phyloP scores from a whole-genome alignment of 2,888 invertebrate species.

The Diarsia dahlii region DNA sequence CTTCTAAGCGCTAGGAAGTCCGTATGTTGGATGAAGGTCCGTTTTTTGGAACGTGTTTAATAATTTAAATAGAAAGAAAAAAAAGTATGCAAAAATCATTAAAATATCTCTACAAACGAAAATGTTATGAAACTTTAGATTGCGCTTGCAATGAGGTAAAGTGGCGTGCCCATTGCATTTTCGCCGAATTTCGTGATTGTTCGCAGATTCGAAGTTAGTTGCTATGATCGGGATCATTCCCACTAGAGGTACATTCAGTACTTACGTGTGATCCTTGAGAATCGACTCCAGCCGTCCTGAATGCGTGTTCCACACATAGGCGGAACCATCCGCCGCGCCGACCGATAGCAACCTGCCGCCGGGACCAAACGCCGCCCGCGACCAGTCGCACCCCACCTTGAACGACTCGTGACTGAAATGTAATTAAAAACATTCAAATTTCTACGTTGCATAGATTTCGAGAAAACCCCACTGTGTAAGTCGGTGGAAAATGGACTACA shows the following conservation, averaged over 20 bases:
- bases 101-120: too few relatives aligned
- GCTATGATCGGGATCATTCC: too few relatives aligned
- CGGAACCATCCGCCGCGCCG: constrained; percentile 97
- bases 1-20: too few relatives aligned
- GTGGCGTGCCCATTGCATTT: too few relatives aligned
- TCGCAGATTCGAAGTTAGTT: too few relatives aligned
- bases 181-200: too few relatives aligned
- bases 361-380: constrained; percentile 97
- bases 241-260: constrained; percentile 70
- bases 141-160: too few relatives aligned
- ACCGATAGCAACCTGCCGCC: constrained; percentile 97
- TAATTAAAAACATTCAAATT: constrained; percentile 15
- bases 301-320: constrained; percentile 97
- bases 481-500: background rate
- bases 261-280: constrained; percentile 96
- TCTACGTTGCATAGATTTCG: background rate
- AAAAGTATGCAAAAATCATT: too few relatives aligned
- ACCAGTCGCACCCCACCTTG: constrained; percentile 98
- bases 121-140: too few relatives aligned
- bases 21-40: too few relatives aligned
- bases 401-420: constrained; percentile 96
- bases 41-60: too few relatives aligned
- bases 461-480: background rate
- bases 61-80: too few relatives aligned
- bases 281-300: constrained; percentile 94